phyloP scores from a whole-genome alignment of 2,797 vertebrate genomes.

The Percopsis omiscomaycus region DNA sequence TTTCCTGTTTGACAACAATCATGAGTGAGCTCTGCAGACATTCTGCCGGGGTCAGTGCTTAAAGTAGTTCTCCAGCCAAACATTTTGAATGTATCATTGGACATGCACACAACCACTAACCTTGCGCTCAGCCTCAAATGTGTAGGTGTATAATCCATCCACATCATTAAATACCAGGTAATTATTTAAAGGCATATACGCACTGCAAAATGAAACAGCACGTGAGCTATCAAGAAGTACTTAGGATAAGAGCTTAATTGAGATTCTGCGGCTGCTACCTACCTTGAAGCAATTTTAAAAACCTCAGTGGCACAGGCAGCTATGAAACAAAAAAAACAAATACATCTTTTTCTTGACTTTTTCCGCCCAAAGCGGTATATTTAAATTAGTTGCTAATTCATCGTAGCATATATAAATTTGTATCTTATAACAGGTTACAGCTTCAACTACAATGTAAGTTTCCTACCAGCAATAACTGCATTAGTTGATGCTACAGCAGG shows the following conservation, averaged over 20 bases:
- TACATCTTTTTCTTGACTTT: background rate
- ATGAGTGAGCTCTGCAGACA: conserved; percentile 3
- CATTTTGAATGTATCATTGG: background rate
- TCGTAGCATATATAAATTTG: background rate
- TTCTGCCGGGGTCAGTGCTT: background rate
- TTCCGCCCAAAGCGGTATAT: too few species aligned
- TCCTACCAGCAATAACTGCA: conserved; percentile 93
- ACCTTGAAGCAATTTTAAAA: conserved; percentile 99
- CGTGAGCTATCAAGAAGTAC: background rate
- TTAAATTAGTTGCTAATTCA: background rate
- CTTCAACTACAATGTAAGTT: conserved; percentile 1
- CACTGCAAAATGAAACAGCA: conserved; percentile 74
- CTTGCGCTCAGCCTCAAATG: conserved; percentile 96
- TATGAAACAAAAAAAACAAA: conserved; percentile 55
- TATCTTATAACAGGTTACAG: too few species aligned
- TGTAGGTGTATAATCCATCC: conserved; percentile 94
- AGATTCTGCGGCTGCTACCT: conserved; percentile 35
- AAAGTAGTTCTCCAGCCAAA: background rate
- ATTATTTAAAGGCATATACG: conserved; percentile 96
- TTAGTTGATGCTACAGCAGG: conserved; percentile 97
- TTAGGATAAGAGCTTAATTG: background rate
- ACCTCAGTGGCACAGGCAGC: conserved; percentile 94
- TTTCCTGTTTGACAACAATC: conserved; percentile 77
- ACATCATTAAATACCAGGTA: conserved; percentile 97
- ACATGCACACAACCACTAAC: conserved; percentile 56